Conservation (phyloP, 1,140 invertebrate genomes). For the Drosophila leontia region DNA sequence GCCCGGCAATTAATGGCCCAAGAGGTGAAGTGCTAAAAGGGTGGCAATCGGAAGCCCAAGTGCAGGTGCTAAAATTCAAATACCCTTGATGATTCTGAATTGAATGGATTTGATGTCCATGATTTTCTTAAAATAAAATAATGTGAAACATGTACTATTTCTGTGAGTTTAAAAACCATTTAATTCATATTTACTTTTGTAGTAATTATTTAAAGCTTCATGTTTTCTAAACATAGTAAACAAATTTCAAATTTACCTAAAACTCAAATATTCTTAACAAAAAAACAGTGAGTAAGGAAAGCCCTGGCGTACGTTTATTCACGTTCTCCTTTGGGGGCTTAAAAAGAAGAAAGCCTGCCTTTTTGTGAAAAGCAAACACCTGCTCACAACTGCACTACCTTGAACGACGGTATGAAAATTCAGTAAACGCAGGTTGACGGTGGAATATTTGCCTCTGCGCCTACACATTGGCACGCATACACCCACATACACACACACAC, state of each 20-base stretch:
- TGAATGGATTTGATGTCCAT: neutral
- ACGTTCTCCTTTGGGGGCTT: constrained; percentile 4
- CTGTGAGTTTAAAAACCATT: neutral
- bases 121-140: neutral
- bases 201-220: neutral
- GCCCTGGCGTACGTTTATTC: neutral
- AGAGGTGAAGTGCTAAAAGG: constrained; percentile 27
- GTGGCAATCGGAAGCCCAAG: constrained; percentile 5
- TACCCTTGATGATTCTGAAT: constrained; percentile 22
- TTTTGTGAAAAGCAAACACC: constrained; percentile 9
- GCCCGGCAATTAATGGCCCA: constrained; percentile 64
- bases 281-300: neutral
- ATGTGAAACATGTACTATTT: neutral
- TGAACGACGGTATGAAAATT: constrained; percentile 32
- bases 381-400: constrained; percentile 24
- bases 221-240: neutral
- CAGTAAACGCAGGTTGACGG: constrained; percentile 50
- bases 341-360: neutral
- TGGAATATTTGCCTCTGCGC: constrained; percentile 43
- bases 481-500: constrained; percentile 10
- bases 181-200: too few relatives aligned
- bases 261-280: neutral
- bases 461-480: constrained; percentile 15
- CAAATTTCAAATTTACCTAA: neutral
- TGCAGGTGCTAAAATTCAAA: constrained; percentile 6